These are phyloP conservation scores for Ormyrus nitidulus DNA, from an alignment of 2,888 invertebrate species.

Conservation along the genomic window DNA sequence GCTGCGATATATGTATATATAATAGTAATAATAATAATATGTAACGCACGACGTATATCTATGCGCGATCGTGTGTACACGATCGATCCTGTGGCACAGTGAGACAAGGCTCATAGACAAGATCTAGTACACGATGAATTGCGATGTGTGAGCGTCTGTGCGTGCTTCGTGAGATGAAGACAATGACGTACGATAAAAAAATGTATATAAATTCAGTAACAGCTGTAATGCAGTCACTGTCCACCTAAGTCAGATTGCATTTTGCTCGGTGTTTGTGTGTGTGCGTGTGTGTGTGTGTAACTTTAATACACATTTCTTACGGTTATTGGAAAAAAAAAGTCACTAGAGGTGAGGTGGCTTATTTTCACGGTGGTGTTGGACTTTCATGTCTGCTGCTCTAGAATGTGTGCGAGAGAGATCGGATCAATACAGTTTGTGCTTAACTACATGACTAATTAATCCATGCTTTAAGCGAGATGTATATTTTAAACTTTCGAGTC, in stretches of 20 bases:
- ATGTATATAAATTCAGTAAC: too few relatives aligned
- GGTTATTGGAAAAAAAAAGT: too few relatives aligned
- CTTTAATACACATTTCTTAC: too few relatives aligned
- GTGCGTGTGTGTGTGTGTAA: neutral
- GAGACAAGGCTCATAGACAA: conserved; percentile 22
- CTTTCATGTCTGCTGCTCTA: neutral
- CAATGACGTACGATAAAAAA: too few relatives aligned
- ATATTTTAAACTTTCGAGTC: too few relatives aligned
- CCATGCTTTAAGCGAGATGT: neutral
- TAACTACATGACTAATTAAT: neutral
- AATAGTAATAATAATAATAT: neutral
- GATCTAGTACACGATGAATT: conserved; percentile 18
- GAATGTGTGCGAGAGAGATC: neutral
- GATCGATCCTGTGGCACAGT: neutral
- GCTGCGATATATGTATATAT: conserved; percentile 58
- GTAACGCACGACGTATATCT: conserved; percentile 28
- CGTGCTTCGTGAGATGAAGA: neutral
- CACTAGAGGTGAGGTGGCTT: too few relatives aligned
- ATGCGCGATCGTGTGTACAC: neutral
- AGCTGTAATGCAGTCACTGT: too few relatives aligned
- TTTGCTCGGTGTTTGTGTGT: neutral
- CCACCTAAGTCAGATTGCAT: too few relatives aligned
- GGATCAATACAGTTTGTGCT: neutral
- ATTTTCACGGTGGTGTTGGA: neutral
- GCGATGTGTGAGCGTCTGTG: neutral